Conservation (phyloP, 2,797 vertebrate genomes). For the Squalus acanthias region DNA sequence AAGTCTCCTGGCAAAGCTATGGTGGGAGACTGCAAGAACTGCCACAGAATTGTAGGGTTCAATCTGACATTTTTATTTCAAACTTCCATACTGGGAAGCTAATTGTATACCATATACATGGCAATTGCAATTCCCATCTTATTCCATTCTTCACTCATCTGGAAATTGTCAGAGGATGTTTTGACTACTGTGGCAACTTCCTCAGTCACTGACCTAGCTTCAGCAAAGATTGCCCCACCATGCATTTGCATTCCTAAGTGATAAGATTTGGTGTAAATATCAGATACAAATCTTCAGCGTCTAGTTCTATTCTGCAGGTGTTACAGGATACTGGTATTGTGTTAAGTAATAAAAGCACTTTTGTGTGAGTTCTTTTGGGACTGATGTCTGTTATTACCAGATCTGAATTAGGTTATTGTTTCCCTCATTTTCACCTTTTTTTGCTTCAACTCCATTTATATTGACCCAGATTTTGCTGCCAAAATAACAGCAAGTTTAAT, state of each 20-base stretch:
- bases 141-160: background rate
- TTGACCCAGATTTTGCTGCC: background rate
- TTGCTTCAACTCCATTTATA: conserved; percentile 2
- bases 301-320: background rate
- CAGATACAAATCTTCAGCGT: conserved; percentile 20
- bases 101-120: background rate
- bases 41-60: background rate
- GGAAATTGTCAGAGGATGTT: conserved; percentile 1
- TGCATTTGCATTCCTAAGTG: conserved; percentile 21
- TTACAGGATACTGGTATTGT: background rate
- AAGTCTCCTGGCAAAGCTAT: background rate
- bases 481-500: background rate
- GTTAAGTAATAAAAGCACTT: conserved; percentile 5
- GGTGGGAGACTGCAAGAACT: background rate
- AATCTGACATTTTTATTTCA: background rate
- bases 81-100: background rate
- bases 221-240: conserved; percentile 20
- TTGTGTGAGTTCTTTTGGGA: background rate
- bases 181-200: background rate
- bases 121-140: background rate
- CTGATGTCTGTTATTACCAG: background rate
- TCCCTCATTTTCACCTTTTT: background rate
- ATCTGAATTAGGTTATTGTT: conserved; percentile 21
- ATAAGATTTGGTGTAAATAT: conserved; percentile 32
- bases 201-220: background rate